Conservation (phyloP, 2,888 invertebrate species). For the Eudemis profundana region DNA sequence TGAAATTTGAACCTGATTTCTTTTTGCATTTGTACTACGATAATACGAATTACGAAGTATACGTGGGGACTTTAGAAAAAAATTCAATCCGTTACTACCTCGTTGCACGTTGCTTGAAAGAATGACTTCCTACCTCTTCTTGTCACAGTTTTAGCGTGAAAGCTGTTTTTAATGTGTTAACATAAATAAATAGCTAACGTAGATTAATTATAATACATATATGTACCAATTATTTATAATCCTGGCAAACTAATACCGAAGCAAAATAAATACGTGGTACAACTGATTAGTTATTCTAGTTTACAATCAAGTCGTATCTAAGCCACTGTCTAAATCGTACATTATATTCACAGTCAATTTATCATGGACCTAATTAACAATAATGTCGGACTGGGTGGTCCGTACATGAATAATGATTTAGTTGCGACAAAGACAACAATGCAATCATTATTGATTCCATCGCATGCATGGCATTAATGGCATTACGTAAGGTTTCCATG, state of each 20-base stretch:
- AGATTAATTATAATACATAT: too few relatives aligned
- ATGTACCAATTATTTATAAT: too few relatives aligned
- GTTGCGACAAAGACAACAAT: conserved; percentile 33
- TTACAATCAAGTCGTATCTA: conserved; percentile 3
- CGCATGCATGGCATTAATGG: conserved; percentile 29
- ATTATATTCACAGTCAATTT: conserved; percentile 12
- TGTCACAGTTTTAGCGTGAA: too few relatives aligned
- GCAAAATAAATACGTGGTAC: background rate
- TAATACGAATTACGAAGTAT: too few relatives aligned
- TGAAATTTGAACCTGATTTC: too few relatives aligned
- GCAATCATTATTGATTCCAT: conserved; percentile 39
- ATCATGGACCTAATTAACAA: conserved; percentile 31
- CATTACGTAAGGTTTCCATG: conserved; percentile 38
- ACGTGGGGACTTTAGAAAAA: too few relatives aligned
- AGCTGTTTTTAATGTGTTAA: too few relatives aligned
- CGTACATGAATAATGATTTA: conserved; percentile 31
- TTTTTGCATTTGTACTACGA: too few relatives aligned
- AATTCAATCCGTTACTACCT: too few relatives aligned
- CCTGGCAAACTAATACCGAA: background rate
- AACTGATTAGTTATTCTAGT: background rate
- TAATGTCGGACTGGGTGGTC: conserved; percentile 38
- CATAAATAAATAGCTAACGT: too few relatives aligned
- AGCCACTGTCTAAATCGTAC: background rate
- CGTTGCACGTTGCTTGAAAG: too few relatives aligned
- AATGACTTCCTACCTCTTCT: too few relatives aligned